Base-by-base conservation (phyloP, 2,888 invertebrate species). In the Standfussiana lucernea region DNA sequence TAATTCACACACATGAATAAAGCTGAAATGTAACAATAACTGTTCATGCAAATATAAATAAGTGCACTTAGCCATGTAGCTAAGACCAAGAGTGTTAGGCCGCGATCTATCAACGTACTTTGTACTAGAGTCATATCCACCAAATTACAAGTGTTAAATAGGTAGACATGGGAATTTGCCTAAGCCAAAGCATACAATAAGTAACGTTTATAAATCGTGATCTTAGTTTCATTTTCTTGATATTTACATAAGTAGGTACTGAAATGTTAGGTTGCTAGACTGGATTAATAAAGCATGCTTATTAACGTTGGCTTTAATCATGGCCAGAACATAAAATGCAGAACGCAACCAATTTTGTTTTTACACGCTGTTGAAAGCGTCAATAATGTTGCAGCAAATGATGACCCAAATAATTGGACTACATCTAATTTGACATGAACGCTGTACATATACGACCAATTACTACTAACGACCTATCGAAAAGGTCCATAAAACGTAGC, bases 401-500 rank as follows among this genome's bases (percentile, higher is more conserved):
- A 82, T 70, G 74, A 47, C 13, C 24, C 61, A 62, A 72, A 85
- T 82, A 82, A 84, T 82, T 78, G 72, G 56, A 59, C 61, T 59
- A 82, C 83, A 82, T 79, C 86, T 85, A 82, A 85, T 84, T 84
- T 86, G 71, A 85, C 75, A 79, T 61, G 59, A 75, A 61, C 45
- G 71, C 61, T 82, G 69, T 83, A 77, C 86, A 84, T 85, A 87
- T 85, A 83, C 86, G 80, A 87, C 86, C 88, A 90, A 91, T 89
- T 90, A 90, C 87, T 80, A 83, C 83, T 87, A 90, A 89, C 87
- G 86, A 86, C 83, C 84, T 77, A 86, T 87, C 80, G 83, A 81
- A 84, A 88, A 86, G 76, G 86, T 86, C 82, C 68, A 90, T 91
- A 90, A 90, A 91, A 84, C 80, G 85, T 85, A 86, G 79, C 80